These are phyloP conservation scores for Tanytarsus gracilentus DNA, from an alignment of 2,888 invertebrate species.

Conservation along the genomic window DNA sequence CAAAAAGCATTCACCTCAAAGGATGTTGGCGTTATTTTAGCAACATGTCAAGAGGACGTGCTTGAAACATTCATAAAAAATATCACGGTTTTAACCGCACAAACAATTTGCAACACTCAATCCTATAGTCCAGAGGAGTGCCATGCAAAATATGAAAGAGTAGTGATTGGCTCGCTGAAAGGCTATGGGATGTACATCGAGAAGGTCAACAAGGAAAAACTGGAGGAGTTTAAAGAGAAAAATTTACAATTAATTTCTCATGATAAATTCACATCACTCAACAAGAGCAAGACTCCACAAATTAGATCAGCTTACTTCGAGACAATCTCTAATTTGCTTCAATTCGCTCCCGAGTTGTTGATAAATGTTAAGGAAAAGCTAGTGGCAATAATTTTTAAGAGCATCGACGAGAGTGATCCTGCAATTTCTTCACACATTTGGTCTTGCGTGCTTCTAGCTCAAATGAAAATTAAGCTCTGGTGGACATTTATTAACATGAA, in stretches of 20 bases:
- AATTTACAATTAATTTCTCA: slow-evolving; percentile 50
- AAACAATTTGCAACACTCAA: slow-evolving; percentile 47
- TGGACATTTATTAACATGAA: slow-evolving; percentile 57
- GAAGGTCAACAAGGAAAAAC: slow-evolving; percentile 46
- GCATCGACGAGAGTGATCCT: slow-evolving; percentile 61
- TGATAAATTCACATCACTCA: slow-evolving; percentile 63
- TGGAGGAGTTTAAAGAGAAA: slow-evolving; percentile 46
- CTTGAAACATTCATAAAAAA: slow-evolving; percentile 63
- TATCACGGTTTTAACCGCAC: slow-evolving; percentile 51
- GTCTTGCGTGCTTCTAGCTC: slow-evolving; percentile 59
- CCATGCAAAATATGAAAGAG: slow-evolving; percentile 58
- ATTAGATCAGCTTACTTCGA: slow-evolving; percentile 60
- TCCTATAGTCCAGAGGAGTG: slow-evolving; percentile 54
- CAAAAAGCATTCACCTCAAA: slow-evolving; percentile 65
- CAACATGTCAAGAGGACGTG: slow-evolving; percentile 76
- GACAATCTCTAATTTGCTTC: slow-evolving; percentile 52
- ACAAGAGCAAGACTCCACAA: slow-evolving; percentile 47
- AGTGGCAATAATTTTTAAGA: slow-evolving; percentile 50
- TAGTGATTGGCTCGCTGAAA: slow-evolving; percentile 56
- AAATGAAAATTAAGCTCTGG: slow-evolving; percentile 48
- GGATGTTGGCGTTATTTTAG: slow-evolving; percentile 69
- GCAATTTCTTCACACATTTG: slow-evolving; percentile 58
- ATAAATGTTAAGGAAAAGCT: slow-evolving; percentile 49
- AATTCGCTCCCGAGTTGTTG: slow-evolving; percentile 49
- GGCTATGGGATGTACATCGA: slow-evolving; percentile 55